Conservation (phyloP, 2,888 invertebrate genomes). For the Heteromyza rotundicornis region DNA sequence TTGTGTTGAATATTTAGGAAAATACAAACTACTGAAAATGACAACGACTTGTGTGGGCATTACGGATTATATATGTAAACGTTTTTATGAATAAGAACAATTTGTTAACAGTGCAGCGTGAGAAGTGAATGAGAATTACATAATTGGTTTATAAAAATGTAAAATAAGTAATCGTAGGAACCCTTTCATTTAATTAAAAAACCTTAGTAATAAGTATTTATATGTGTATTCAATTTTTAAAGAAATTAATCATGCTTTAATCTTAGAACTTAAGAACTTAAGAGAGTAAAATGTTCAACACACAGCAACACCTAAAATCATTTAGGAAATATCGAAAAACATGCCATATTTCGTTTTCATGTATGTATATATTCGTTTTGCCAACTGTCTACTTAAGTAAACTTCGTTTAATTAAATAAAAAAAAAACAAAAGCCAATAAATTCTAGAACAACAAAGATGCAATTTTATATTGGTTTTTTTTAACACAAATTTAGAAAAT, state of each 20-base stretch:
- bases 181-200: no score
- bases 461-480: background rate
- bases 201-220: no score
- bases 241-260: background rate
- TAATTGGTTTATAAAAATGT: no score
- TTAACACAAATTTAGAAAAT: conserved; percentile 1
- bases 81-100: no score
- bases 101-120: no score
- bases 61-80: no score
- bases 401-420: background rate
- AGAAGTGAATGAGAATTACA: no score
- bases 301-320: conserved; percentile 37
- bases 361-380: background rate
- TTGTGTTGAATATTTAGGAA: background rate
- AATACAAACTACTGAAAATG: background rate
- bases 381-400: background rate
- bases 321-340: background rate
- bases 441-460: background rate
- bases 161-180: no score
- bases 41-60: background rate
- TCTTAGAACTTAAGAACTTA: background rate
- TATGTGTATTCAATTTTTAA: background rate
- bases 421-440: background rate
- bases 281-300: conserved; percentile 30
- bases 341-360: no score